Conservation (phyloP, 2,888 invertebrate species). For the Azorinus chamasolen region DNA sequence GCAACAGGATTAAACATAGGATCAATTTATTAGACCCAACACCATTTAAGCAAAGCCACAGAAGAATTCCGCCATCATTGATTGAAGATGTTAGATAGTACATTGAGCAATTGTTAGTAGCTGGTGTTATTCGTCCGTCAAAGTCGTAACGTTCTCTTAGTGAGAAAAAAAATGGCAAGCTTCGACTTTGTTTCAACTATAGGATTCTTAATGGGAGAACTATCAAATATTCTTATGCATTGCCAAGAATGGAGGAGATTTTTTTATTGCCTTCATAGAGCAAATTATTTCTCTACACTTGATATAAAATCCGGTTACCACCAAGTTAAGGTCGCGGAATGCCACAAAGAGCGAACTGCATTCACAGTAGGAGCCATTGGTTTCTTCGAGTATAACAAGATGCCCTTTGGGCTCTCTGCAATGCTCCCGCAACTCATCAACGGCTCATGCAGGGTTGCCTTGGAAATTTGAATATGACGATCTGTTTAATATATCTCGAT, state of each 20-base stretch:
- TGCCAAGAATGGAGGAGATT: constrained; percentile 27
- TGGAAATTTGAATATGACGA: constrained; percentile 20
- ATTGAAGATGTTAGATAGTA: constrained; percentile 37
- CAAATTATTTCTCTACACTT: constrained; percentile 2
- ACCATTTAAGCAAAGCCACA: constrained; percentile 27
- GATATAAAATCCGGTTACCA: constrained; percentile 32
- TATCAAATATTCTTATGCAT: constrained; percentile 11
- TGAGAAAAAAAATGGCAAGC: constrained; percentile 17
- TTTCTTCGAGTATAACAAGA: constrained; percentile 8
- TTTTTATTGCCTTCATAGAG: constrained; percentile 11
- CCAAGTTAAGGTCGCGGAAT: constrained; percentile 19
- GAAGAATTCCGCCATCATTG: constrained; percentile 23
- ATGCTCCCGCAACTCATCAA: constrained; percentile 18
- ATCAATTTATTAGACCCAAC: constrained; percentile 9
- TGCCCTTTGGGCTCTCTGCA: constrained; percentile 20
- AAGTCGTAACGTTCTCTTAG: constrained; percentile 10
- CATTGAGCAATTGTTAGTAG: constrained; percentile 51
- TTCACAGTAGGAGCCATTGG: constrained; percentile 29
- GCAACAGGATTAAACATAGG: constrained; percentile 14
- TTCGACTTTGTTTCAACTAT: constrained; percentile 20
- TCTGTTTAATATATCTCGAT: constrained; percentile 31
- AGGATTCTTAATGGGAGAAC: constrained; percentile 9
- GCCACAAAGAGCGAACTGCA: constrained; percentile 19
- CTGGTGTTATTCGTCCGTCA: constrained; percentile 4
- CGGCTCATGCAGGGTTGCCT: constrained; percentile 29